These are phyloP conservation scores for Aradophagus sp. DNA, from an alignment of 1,140 invertebrate species.

Conservation along the genomic window DNA sequence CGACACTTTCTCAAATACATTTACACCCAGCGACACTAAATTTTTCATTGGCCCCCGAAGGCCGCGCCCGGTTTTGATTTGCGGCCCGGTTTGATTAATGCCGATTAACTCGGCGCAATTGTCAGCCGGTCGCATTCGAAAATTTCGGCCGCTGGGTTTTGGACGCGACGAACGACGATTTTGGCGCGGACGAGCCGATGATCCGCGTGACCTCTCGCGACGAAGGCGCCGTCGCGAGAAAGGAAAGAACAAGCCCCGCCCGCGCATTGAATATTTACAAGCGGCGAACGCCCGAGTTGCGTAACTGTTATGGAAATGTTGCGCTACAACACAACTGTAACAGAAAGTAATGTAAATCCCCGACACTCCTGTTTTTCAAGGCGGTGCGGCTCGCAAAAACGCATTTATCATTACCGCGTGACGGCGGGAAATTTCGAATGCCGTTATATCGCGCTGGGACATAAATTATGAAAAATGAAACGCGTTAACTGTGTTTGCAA, in stretches of 20 bases:
- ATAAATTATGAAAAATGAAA: slow-evolving; percentile 50
- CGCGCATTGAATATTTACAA: too few relatives aligned
- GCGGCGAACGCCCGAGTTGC: too few relatives aligned
- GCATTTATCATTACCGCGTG: slow-evolving; percentile 29
- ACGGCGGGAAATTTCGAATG: slow-evolving; percentile 14
- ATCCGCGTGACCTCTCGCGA: too few relatives aligned
- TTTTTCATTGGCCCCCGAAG: slow-evolving; percentile 38
- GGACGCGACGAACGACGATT: too few relatives aligned
- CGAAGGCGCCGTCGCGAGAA: too few relatives aligned
- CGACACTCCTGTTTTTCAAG: slow-evolving; percentile 22
- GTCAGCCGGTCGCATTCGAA: too few relatives aligned
- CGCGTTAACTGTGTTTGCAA: slow-evolving; percentile 28
- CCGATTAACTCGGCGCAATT: slow-evolving; percentile 35
- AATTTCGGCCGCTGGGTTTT: too few relatives aligned
- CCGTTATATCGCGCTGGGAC: slow-evolving; percentile 19
- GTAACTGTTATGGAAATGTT: too few relatives aligned
- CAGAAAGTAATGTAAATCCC: slow-evolving; percentile 35
- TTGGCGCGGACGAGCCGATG: too few relatives aligned
- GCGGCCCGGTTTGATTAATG: slow-evolving; percentile 34
- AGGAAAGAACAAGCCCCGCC: too few relatives aligned
- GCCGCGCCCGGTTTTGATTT: slow-evolving; percentile 25
- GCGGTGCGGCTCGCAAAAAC: slow-evolving; percentile 27
- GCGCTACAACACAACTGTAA: slow-evolving; percentile 31
- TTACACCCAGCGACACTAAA: slow-evolving; percentile 28
- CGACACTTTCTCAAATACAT: slow-evolving; percentile 39